phyloP scores from a whole-genome alignment of 2,797 vertebrate genomes.

The Erpetoichthys calabaricus region DNA sequence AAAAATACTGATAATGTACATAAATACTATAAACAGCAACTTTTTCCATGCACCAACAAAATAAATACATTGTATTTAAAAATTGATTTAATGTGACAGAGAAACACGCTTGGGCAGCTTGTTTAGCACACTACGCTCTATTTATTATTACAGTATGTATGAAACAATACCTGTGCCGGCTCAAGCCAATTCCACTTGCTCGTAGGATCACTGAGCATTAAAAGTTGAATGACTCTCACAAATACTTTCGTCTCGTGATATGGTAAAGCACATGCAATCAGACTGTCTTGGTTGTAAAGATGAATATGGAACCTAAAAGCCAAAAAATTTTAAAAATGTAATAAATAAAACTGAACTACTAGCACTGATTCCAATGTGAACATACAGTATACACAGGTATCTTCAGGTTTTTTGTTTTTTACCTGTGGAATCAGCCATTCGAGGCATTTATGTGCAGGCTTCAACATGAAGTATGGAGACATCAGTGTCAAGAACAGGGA shows the following conservation, averaged over 20 bases:
- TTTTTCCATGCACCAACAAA: too few relatives aligned
- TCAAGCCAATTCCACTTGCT: conserved; percentile 83
- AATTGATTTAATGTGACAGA: too few relatives aligned
- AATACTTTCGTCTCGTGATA: conserved; percentile 88
- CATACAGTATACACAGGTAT: too few relatives aligned
- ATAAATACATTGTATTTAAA: too few relatives aligned
- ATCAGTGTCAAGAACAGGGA: conserved; percentile 73
- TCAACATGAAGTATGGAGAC: conserved; percentile 87
- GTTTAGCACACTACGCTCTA: too few relatives aligned
- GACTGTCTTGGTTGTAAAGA: conserved; percentile 73
- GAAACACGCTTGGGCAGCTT: too few relatives aligned
- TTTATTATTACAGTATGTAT: too few relatives aligned
- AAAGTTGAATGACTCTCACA: conserved; percentile 76
- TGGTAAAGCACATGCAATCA: conserved; percentile 74
- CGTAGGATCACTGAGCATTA: conserved; percentile 62
- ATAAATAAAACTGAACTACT: too few relatives aligned
- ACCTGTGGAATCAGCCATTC: conserved; percentile 70
- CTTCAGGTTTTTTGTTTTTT: too few relatives aligned
- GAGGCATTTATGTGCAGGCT: conserved; percentile 87
- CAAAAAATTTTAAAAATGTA: background rate
- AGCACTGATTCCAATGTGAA: background rate
- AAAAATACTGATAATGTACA: too few relatives aligned
- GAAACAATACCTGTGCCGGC: conserved; percentile 58
- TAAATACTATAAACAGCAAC: too few relatives aligned
- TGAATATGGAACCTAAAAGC: conserved; percentile 80